A percentile compares a stretch with the other conserved stretches of the same genome.
phyloP scores from a whole-genome alignment of 2,113 vertebrate species.

The Zeus faber region DNA sequence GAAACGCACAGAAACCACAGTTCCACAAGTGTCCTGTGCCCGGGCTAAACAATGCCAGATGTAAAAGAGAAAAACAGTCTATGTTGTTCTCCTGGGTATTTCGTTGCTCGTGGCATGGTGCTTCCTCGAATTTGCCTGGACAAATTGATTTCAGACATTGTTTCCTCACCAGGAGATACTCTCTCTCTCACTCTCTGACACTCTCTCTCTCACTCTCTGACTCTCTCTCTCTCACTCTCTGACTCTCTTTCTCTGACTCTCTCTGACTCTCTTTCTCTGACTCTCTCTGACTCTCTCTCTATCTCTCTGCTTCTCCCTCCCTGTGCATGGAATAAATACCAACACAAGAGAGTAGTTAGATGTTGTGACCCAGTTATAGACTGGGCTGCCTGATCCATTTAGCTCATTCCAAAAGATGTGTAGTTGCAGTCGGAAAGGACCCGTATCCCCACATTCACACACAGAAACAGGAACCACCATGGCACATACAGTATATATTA shows the following conservation, averaged over 20 bases:
- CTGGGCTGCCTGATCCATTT: conserved; percentile 13
- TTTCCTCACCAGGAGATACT: conserved; percentile 23
- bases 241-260: too few species aligned
- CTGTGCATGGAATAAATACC: too few species aligned
- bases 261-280: conserved; percentile 10
- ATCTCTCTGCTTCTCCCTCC: too few species aligned
- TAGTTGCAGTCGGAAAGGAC: too few species aligned
- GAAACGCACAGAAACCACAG: conserved; percentile 22
- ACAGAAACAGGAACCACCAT: too few species aligned
- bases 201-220: neutral
- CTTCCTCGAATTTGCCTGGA: conserved; percentile 22
- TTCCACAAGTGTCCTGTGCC: conserved; percentile 17
- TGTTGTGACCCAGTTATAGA: conserved; percentile 37
- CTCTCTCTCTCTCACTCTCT: too few species aligned
- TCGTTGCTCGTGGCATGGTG: conserved; percentile 42
- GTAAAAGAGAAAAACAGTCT: conserved; percentile 33
- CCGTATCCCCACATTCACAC: too few species aligned
- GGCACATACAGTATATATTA: too few species aligned
- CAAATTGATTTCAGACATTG: conserved; percentile 49
- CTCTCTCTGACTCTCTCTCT: neutral
- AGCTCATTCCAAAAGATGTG: conserved; percentile 1
- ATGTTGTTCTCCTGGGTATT: conserved; percentile 23
- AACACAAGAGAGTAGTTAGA: conserved; percentile 26
- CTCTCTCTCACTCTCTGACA: neutral
- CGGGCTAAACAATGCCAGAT: conserved; percentile 46